Evolutionary conservation across 2,797 vertebrate species (phyloP).

Genomic region (Tragopan temminckii): DNA sequence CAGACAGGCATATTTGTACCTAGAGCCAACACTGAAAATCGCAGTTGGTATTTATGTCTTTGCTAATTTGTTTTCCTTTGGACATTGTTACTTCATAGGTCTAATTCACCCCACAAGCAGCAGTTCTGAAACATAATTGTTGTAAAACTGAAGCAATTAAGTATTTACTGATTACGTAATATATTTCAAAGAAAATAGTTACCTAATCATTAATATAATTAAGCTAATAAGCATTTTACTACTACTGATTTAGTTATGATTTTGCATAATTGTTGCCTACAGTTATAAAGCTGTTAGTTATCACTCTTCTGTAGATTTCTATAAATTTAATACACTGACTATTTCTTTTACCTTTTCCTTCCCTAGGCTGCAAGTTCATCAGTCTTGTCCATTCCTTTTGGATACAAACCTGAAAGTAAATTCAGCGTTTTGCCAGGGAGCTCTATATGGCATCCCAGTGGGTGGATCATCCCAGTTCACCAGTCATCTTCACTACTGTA

Average conservation of each 20-base stretch:
- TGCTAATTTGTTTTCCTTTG: background rate
- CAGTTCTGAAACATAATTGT: background rate
- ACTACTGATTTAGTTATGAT: background rate
- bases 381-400: background rate
- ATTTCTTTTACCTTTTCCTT: background rate
- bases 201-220: background rate
- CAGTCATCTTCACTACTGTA: background rate
- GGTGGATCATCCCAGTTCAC: background rate
- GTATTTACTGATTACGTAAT: background rate
- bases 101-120: background rate
- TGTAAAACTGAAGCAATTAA: background rate
- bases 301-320: background rate
- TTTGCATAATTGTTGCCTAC: background rate
- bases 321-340: background rate
- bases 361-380: background rate
- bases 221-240: background rate
- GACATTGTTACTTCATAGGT: background rate
- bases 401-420: fast-evolving
- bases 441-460: background rate
- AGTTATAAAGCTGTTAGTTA: background rate
- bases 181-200: background rate
- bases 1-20: background rate
- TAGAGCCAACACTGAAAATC: background rate
- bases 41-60: background rate
- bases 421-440: background rate